These are phyloP conservation scores for Tonatia bakeri DNA, from an alignment of 2,113 vertebrate genomes.

Conservation along the genomic window DNA sequence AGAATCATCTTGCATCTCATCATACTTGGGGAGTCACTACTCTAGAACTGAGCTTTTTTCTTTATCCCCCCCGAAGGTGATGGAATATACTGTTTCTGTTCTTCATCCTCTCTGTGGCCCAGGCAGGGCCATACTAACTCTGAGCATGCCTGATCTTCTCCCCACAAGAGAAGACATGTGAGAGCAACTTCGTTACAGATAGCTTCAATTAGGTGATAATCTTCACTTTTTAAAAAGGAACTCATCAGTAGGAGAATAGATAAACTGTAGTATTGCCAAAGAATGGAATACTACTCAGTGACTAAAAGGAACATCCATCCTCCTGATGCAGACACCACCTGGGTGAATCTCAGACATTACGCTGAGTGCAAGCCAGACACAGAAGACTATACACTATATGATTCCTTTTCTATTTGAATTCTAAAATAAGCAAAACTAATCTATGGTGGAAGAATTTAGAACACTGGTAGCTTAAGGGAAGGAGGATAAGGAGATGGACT, in stretches of 20 bases:
- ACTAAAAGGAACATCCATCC: neutral
- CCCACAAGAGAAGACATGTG: neutral
- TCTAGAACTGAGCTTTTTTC: neutral
- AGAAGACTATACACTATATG: too few species aligned
- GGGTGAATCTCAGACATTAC: neutral
- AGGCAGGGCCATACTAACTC: neutral
- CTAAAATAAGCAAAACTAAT: neutral
- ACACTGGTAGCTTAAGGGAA: neutral
- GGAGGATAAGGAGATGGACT: neutral
- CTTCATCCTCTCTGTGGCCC: neutral
- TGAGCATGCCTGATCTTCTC: neutral
- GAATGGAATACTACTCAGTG: neutral
- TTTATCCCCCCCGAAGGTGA: neutral
- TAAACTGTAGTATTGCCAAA: neutral
- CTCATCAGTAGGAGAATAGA: neutral
- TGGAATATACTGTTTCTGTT: neutral
- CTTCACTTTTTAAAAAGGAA: neutral
- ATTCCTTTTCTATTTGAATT: neutral
- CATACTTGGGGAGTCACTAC: neutral
- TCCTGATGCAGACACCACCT: neutral
- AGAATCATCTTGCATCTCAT: neutral
- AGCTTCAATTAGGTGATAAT: neutral
- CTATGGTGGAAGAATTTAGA: neutral
- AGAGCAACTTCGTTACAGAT: neutral
- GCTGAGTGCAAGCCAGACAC: neutral